Evolutionary conservation across 2,113 vertebrate species (phyloP), one percentile per base, ranked within the genome.

Genomic region (Psettodes erumei): DNA sequence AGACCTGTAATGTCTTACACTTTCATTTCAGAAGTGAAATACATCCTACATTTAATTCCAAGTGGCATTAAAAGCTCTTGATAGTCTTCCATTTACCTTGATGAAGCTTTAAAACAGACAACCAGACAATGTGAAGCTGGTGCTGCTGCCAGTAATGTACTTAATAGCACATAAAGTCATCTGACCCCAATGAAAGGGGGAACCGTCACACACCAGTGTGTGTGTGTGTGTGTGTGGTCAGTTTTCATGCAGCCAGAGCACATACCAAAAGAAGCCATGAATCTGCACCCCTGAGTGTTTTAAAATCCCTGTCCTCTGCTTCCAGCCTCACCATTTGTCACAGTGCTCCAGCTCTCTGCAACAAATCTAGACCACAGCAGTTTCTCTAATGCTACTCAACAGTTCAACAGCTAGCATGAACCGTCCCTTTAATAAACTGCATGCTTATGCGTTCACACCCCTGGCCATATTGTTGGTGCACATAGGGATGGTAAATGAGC

Each of bases 341-440:
- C 73, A 37, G 75, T 58, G 51, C 64, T 60, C 62, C 65, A 55
- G 80, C 69, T 72, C 60, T 73, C 68, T 16, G 54, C 70, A 70
- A 53, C 63, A 77, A 56, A 71, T 70, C 67, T 55, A 47, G 65
- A 78, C 56, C 55, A 47, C 33, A 63, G 65, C 61, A 37, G 64
- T 54, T 66, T 62, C 54, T 33, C 83, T 76, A 78, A 86, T 77
- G 75, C 79, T 71, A 35, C 69, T 72, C 15, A 82, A 68, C 50
- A 15, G 55, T 61, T 74, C 40, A 64, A 42, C 37, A 35, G 63
- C 3, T 19, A 64, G 48, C 48, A 28, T 40, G 59, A 68, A 53
- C 1, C 8, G n/a, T 33, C 42, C 27, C 15, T 19, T 69, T 58
- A 43, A 68, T 67, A 65, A 60, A 69, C 37, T 8, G 5, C 30